Conservation (phyloP, 2,888 invertebrate genomes). For the Agrochola circellaris region DNA sequence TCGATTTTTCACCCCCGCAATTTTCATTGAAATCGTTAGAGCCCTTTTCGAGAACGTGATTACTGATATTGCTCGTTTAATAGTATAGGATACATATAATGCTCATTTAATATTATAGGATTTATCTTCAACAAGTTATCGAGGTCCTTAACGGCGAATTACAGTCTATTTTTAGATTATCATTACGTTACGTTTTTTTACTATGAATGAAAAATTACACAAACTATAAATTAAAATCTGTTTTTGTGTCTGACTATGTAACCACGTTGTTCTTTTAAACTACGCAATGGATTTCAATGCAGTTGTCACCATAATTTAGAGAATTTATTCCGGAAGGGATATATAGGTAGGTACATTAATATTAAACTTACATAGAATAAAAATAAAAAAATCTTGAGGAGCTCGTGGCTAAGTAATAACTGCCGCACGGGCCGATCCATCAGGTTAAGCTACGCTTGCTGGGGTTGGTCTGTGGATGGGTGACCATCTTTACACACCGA, state of each 20-base stretch:
- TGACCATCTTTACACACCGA: no score
- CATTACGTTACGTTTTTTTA: not conserved
- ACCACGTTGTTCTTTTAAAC: not conserved
- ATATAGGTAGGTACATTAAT: no score
- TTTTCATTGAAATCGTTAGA: no score
- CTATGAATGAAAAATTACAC: not conserved
- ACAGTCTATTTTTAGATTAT: not conserved
- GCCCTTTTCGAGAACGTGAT: no score
- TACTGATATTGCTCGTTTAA: no score
- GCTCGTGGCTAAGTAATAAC: no score
- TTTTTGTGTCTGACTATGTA: not conserved
- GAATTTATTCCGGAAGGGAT: not conserved
- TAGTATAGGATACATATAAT: no score
- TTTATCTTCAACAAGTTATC: slow-evolving; percentile 9
- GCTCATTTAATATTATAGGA: no score
- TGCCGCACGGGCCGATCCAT: no score
- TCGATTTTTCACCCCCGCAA: no score
- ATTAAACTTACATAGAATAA: not conserved
- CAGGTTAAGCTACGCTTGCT: no score
- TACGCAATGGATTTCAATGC: not conserved
- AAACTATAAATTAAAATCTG: not conserved
- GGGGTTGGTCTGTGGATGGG: no score
- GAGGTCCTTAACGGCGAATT: not conserved
- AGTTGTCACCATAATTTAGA: not conserved
- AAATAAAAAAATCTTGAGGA: not conserved